These are phyloP conservation scores for Odocoileus hemionus DNA, from an alignment of 2,113 vertebrate genomes.

Conservation along the genomic window DNA sequence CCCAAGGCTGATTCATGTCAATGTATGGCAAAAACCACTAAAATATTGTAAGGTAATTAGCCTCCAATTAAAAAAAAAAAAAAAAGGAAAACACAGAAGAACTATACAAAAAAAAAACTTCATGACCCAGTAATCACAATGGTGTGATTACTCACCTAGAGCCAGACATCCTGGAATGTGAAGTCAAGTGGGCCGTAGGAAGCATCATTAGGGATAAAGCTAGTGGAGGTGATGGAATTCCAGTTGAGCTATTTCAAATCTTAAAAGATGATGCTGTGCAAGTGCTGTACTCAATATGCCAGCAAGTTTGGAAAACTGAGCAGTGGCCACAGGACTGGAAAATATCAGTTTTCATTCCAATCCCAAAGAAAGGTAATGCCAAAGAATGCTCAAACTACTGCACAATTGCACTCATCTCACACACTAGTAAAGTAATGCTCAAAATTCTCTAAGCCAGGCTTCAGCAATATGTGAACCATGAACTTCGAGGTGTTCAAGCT, in stretches of 20 bases:
- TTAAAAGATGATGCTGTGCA: neutral
- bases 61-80: neutral
- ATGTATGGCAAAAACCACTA: neutral
- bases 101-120: neutral
- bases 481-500: neutral
- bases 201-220: neutral
- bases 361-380: neutral
- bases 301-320: neutral
- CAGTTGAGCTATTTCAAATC: neutral
- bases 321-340: neutral
- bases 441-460: neutral
- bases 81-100: neutral
- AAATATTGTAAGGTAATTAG: neutral
- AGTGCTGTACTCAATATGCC: neutral
- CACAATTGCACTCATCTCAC: neutral
- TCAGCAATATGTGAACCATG: fast-evolving
- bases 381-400: neutral
- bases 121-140: neutral
- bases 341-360: neutral
- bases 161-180: neutral
- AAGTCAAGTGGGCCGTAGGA: neutral
- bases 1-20: neutral
- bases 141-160: neutral
- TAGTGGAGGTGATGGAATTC: neutral
- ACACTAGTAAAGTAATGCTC: neutral